phyloP scores from a whole-genome alignment of 2,113 vertebrate species.

The Amphiprion ocellaris region DNA sequence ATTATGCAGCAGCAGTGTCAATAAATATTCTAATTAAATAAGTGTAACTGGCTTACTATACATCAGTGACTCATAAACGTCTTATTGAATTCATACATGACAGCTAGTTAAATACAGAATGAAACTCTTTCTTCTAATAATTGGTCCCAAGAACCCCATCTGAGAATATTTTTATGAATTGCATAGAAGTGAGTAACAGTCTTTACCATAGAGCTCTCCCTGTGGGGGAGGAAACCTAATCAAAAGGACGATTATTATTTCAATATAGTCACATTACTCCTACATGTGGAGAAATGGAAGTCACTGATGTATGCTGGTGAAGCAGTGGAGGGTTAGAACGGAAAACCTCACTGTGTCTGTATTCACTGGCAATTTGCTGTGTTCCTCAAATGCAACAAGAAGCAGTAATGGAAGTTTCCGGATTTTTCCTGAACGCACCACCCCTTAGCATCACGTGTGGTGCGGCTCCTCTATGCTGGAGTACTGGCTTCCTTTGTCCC shows the following conservation, averaged over 20 bases:
- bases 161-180: not conserved
- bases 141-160: not conserved
- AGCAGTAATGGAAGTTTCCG: not conserved
- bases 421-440: constrained; percentile 35
- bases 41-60: not conserved
- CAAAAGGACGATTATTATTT: not conserved
- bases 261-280: not conserved
- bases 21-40: not conserved
- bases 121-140: not conserved
- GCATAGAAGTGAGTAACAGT: not conserved
- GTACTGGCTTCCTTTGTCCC: fast-evolving
- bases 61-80: not conserved
- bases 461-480: not conserved
- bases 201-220: not conserved
- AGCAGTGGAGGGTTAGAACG: not conserved
- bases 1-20: not conserved
- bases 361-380: not conserved
- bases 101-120: not conserved
- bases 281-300: not conserved
- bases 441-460: constrained; percentile 7
- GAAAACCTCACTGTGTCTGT: not conserved
- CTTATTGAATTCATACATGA: not conserved
- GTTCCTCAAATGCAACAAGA: not conserved
- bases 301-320: not conserved
- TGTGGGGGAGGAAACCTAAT: not conserved